These are phyloP conservation scores for Porites cylindrica DNA, from an alignment of 92 coral and sea anemone species.

Conservation along the genomic window DNA sequence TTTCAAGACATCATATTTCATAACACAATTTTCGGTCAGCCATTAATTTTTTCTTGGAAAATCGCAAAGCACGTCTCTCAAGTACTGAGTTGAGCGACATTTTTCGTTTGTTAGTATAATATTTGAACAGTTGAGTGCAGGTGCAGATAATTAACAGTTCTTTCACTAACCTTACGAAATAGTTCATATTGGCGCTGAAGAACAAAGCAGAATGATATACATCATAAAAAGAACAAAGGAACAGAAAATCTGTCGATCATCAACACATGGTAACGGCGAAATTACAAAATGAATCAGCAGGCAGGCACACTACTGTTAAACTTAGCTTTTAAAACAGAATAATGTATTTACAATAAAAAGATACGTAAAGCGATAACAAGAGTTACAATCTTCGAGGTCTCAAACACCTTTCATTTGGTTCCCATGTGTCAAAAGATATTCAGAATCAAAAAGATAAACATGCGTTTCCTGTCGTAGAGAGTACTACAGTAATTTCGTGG, in stretches of 20 bases:
- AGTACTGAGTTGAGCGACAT: not conserved
- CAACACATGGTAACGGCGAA: not conserved
- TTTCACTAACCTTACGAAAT: slow-evolving; percentile 1
- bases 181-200: not conserved
- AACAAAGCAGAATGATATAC: not conserved
- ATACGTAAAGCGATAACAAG: not conserved
- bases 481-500: no score
- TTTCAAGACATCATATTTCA: not conserved
- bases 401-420: no score
- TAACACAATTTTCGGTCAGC: no score
- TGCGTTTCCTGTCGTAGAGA: no score
- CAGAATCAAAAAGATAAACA: no score
- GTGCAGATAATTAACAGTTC: slow-evolving; percentile 16
- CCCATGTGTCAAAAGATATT: no score
- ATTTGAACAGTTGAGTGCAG: slow-evolving; percentile 17
- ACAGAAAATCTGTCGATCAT: not conserved
- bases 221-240: slow-evolving; percentile 15
- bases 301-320: not conserved
- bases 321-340: not conserved
- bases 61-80: not conserved
- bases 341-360: not conserved
- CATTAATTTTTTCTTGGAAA: not conserved
- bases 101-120: slow-evolving; percentile 10
- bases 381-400: no score
- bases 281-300: not conserved